These are phyloP conservation scores for Gambusia holbrooki DNA, from an alignment of 2,113 vertebrate genomes.

Conservation along the genomic window DNA sequence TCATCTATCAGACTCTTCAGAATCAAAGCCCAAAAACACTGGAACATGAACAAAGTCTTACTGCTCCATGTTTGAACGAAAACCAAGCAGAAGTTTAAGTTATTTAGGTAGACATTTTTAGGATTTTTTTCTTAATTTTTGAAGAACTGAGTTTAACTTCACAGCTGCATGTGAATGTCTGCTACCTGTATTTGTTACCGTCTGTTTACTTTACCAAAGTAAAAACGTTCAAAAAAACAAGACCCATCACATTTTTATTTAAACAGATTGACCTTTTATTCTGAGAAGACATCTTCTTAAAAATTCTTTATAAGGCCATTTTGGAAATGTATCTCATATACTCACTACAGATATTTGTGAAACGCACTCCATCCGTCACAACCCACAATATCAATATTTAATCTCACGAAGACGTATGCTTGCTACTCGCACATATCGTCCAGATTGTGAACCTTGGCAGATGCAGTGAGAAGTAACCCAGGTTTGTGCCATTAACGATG, in stretches of 20 bases:
- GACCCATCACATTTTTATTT: constrained; percentile 16
- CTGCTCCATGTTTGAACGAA: neutral
- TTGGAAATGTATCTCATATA: constrained; percentile 76
- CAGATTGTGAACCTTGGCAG: constrained; percentile 40
- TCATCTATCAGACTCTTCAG: neutral
- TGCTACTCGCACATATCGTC: constrained; percentile 45
- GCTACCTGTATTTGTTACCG: constrained; percentile 28
- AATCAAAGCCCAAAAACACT: neutral
- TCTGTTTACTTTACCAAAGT: constrained; percentile 46
- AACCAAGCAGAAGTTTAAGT: constrained; percentile 17
- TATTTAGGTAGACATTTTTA: constrained; percentile 20
- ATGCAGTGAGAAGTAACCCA: constrained; percentile 30
- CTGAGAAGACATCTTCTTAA: constrained; percentile 72
- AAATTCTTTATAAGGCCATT: constrained; percentile 81
- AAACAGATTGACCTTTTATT: constrained; percentile 72
- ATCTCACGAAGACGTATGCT: constrained; percentile 51
- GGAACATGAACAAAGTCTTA: neutral
- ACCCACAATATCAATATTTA: constrained; percentile 62
- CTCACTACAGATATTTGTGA: constrained; percentile 73
- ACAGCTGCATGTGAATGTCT: constrained; percentile 3
- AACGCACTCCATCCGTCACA: constrained; percentile 69
- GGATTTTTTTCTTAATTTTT: too few species aligned
- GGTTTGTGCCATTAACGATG: constrained; percentile 55
- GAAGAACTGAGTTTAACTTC: neutral
- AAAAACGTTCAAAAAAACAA: constrained; percentile 14